phyloP scores from a whole-genome alignment of 2,888 invertebrate species.

The Agrochola lychnidis region DNA sequence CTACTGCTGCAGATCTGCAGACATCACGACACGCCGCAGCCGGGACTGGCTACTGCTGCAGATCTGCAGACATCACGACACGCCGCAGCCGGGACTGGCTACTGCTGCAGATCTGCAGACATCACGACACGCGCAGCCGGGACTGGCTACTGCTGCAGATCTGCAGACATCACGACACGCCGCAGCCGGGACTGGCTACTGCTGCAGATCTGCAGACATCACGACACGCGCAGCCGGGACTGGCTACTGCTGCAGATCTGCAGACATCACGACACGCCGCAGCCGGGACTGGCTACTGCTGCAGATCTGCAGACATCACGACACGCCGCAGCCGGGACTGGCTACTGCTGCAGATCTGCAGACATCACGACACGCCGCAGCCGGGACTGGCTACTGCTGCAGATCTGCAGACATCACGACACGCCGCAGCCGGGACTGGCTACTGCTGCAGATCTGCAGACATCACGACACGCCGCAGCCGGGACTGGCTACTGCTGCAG shows the following conservation, averaged over 20 bases:
- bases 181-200: not conserved
- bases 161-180: too few species aligned
- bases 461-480: too few species aligned
- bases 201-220: not conserved
- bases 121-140: too few species aligned
- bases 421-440: not conserved
- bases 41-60: constrained; percentile 1
- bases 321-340: too few species aligned
- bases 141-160: not conserved
- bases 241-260: not conserved
- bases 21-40: too few species aligned
- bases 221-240: too few species aligned
- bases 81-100: not conserved
- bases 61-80: not conserved
- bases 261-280: too few species aligned
- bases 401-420: not conserved
- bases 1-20: not conserved
- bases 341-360: not conserved
- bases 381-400: not conserved
- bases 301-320: not conserved
- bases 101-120: not conserved
- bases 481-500: not conserved
- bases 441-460: constrained; percentile 1
- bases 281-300: not conserved
- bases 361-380: too few species aligned